These are phyloP conservation scores for Etheostoma nigrum DNA, from an alignment of 2,797 vertebrate genomes.

Conservation along the genomic window DNA sequence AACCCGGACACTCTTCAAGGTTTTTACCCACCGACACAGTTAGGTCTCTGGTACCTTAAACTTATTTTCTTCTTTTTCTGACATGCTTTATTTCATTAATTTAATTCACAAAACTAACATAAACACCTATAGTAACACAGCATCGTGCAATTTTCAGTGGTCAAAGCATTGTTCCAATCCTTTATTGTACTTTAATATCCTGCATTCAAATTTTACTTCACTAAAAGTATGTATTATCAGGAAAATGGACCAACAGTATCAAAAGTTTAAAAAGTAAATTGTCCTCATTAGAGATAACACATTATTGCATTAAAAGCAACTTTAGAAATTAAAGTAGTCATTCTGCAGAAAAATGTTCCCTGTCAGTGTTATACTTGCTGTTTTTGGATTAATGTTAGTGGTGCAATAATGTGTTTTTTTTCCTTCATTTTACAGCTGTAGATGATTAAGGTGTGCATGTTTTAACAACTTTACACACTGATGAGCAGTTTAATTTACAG, in stretches of 20 bases:
- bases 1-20: background rate
- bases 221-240: background rate
- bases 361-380: background rate
- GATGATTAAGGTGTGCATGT: too few species aligned
- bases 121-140: background rate
- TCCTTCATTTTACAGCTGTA: too few species aligned
- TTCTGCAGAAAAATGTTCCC: background rate
- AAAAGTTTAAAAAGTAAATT: background rate
- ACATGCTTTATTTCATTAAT: background rate
- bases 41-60: too few species aligned
- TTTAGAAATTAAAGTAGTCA: too few species aligned
- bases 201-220: background rate
- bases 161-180: too few species aligned
- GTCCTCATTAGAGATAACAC: background rate
- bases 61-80: background rate
- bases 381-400: background rate
- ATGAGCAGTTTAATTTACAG: too few species aligned
- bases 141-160: background rate
- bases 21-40: background rate
- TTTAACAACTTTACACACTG: too few species aligned
- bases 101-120: background rate
- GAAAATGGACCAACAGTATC: background rate
- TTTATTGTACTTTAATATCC: background rate
- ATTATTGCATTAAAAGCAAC: too few species aligned
- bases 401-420: background rate